Percentiles rank a stretch among this genome's conserved stretches.
Conservation (phyloP, 2,113 vertebrate species). For the Gymnocephalus cernua region DNA sequence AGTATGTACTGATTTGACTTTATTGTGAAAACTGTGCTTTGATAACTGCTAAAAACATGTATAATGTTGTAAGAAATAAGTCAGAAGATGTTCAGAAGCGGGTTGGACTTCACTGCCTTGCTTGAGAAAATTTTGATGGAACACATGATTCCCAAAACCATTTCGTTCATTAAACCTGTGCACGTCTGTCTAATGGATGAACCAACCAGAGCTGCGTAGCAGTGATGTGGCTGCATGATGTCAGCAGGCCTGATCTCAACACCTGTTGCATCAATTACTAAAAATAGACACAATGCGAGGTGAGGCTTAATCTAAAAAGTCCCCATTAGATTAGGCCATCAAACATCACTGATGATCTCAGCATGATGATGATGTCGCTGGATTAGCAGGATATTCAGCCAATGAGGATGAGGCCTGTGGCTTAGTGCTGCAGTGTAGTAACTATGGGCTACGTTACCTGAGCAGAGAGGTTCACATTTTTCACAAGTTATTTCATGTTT, state of each 20-base stretch:
- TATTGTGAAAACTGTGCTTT: no score
- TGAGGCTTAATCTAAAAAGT: conserved; percentile 18
- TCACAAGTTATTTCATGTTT: conserved; percentile 15
- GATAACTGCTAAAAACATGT: no score
- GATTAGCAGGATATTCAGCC: conserved; percentile 29
- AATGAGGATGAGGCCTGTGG: conserved; percentile 4
- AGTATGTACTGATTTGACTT: no score
- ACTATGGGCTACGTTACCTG: neutral
- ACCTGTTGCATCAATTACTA: conserved; percentile 25
- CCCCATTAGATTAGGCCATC: conserved; percentile 14
- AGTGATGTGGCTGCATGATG: neutral
- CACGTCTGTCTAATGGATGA: neutral
- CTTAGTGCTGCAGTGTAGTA: conserved; percentile 17
- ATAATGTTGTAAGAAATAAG: no score
- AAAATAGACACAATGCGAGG: neutral
- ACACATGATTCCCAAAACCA: neutral
- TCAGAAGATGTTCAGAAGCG: no score
- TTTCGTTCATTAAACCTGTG: neutral
- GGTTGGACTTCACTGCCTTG: neutral
- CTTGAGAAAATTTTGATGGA: neutral
- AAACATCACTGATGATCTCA: conserved; percentile 19
- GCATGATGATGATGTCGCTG: neutral
- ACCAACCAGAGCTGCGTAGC: neutral
- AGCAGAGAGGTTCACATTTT: conserved; percentile 6
- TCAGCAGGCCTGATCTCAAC: conserved; percentile 13